Conservation (phyloP, 2,113 vertebrate species). For the Helogale parvula region DNA sequence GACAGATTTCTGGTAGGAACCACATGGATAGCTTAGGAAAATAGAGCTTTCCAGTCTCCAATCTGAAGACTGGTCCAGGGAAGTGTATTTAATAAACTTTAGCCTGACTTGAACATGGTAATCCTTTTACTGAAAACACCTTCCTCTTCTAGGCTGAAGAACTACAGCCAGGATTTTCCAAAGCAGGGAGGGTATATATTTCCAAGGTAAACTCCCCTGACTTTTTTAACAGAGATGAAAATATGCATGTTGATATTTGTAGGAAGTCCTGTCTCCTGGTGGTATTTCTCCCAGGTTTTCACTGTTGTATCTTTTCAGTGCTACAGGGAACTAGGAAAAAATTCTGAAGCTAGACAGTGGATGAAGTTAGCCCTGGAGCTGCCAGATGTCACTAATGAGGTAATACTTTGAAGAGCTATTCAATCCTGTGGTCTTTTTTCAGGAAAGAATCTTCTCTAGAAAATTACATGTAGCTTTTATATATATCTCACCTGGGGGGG, state of each 20-base stretch:
- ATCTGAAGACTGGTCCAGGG: no score
- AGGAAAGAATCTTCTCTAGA: neutral
- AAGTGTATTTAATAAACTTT: neutral
- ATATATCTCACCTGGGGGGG: neutral
- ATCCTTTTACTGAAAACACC: neutral
- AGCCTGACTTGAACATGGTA: conserved; percentile 27
- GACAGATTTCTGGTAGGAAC: neutral
- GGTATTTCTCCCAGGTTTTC: neutral
- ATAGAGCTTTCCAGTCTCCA: neutral
- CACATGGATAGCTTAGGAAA: neutral
- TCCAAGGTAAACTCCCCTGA: conserved; percentile 89
- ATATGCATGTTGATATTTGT: neutral
- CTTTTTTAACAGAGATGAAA: neutral
- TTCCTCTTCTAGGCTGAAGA: conserved; percentile 88
- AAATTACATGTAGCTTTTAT: neutral
- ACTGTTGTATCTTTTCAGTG: conserved; percentile 85
- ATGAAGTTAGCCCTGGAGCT: conserved; percentile 88
- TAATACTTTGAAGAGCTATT: conserved; percentile 60
- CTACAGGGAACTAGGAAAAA: conserved; percentile 93
- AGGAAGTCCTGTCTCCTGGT: neutral
- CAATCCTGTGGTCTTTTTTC: neutral
- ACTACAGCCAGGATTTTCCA: conserved; percentile 93
- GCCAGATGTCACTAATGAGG: conserved; percentile 84
- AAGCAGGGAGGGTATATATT: conserved; percentile 92
- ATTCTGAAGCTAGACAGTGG: conserved; percentile 89